Conservation (phyloP, 92 coral and sea anemone species). For the Bergia sp. region DNA sequence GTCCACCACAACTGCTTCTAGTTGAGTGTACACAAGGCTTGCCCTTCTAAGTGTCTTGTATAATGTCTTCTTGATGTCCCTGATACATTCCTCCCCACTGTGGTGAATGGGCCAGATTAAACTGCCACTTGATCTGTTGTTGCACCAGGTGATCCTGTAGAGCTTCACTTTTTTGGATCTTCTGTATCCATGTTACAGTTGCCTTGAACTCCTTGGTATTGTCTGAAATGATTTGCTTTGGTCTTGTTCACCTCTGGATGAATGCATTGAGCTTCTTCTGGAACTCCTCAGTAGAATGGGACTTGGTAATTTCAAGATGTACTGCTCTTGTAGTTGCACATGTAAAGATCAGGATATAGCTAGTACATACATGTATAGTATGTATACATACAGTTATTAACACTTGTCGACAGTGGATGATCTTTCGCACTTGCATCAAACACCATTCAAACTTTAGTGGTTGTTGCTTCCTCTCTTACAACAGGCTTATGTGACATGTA, state of each 20-base stretch:
- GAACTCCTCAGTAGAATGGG: constrained; percentile 22
- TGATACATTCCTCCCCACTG: constrained; percentile 41
- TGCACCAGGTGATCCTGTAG: constrained; percentile 35
- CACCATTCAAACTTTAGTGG: too few species aligned
- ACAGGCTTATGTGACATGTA: too few species aligned
- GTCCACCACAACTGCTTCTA: too few species aligned
- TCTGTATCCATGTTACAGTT: constrained; percentile 35
- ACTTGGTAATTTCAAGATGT: background rate
- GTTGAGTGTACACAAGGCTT: too few species aligned
- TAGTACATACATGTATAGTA: too few species aligned
- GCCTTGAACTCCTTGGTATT: constrained; percentile 26
- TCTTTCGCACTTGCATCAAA: too few species aligned
- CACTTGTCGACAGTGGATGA: too few species aligned
- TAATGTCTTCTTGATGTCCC: background rate
- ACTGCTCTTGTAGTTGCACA: background rate
- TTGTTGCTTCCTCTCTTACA: too few species aligned
- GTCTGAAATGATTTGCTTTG: constrained; percentile 24
- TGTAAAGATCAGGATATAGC: constrained; percentile 30
- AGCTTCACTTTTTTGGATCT: background rate
- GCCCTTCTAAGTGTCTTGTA: too few species aligned
- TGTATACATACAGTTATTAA: too few species aligned
- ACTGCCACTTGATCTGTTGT: constrained; percentile 34
- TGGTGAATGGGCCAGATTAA: constrained; percentile 45
- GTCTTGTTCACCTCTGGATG: too few species aligned
- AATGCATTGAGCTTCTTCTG: too few species aligned